A percentile compares a stretch with the other conserved stretches of the same genome.
Evolutionary conservation across 1,140 invertebrate species (phyloP).

Genomic region (Colletes latitarsis): DNA sequence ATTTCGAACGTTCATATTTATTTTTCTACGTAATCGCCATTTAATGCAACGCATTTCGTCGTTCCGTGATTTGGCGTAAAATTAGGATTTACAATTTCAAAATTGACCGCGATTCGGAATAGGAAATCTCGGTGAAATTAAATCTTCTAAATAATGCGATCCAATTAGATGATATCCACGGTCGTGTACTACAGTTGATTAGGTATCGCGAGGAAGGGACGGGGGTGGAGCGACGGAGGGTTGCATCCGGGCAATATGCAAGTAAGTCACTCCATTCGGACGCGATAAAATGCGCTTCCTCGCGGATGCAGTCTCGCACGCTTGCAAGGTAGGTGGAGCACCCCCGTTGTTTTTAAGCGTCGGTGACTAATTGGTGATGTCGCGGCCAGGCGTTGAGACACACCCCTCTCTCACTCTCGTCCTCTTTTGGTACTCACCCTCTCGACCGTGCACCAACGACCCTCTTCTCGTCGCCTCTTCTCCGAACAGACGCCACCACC

Average conservation of each 20-base stretch:
- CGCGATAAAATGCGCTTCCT: conserved; percentile 72
- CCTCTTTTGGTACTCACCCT: conserved; percentile 53
- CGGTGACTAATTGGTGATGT: conserved; percentile 81
- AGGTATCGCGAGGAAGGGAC: conserved; percentile 13
- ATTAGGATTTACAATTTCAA: too few relatives aligned
- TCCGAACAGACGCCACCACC: conserved; percentile 49
- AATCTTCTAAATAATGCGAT: neutral
- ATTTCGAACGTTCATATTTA: too few relatives aligned
- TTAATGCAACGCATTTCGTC: too few relatives aligned
- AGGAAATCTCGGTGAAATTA: neutral
- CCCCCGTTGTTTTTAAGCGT: conserved; percentile 80
- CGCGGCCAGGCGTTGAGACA: conserved; percentile 79
- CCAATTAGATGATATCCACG: conserved; percentile 42
- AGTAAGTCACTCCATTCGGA: conserved; percentile 71
- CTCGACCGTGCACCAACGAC: conserved; percentile 45
- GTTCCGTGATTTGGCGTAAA: too few relatives aligned
- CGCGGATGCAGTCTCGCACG: conserved; percentile 59
- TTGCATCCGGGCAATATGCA: conserved; percentile 55
- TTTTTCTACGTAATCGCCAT: too few relatives aligned
- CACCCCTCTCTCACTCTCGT: conserved; percentile 70
- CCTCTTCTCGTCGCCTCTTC: conserved; percentile 52
- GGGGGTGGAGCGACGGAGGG: neutral
- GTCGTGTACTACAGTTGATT: conserved; percentile 14
- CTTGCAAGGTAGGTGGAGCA: conserved; percentile 68
- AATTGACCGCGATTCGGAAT: too few relatives aligned